These are phyloP conservation scores for Anagrus nilaparvatae DNA, from an alignment of 1,140 invertebrate species.

Conservation along the genomic window DNA sequence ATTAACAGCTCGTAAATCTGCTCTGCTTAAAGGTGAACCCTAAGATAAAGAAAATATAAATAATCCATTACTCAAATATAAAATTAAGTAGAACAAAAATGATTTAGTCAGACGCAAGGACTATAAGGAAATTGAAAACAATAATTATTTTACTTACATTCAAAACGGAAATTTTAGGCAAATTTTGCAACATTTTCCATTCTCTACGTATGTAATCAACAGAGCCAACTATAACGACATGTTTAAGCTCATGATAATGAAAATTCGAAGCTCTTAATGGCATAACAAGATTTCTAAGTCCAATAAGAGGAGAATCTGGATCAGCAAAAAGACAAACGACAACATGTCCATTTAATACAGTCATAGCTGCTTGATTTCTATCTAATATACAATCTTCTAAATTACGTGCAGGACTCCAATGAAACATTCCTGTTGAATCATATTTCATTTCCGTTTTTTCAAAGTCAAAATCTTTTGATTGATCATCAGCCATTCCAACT, in stretches of 20 bases:
- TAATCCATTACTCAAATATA: constrained; percentile 3
- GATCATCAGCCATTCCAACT: constrained; percentile 84
- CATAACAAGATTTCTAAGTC: constrained; percentile 92
- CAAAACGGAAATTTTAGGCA: constrained; percentile 98
- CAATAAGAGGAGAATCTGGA: constrained; percentile 95
- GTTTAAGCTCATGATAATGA: constrained; percentile 99
- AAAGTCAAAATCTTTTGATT: constrained; percentile 95
- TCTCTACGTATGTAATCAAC: constrained; percentile 96
- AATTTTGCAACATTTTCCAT: constrained; percentile 99
- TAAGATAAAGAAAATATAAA: too few species aligned
- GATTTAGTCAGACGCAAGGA: too few species aligned
- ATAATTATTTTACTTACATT: constrained; percentile 91
- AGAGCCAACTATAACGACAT: constrained; percentile 98
- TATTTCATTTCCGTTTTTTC: constrained; percentile 99
- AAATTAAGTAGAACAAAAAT: background rate
- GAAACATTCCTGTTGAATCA: constrained; percentile 99
- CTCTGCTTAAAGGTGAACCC: constrained; percentile 96
- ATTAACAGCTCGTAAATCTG: constrained; percentile 96
- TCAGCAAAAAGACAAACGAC: constrained; percentile 98
- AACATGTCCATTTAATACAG: constrained; percentile 95
- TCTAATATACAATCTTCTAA: constrained; percentile 98
- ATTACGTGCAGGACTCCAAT: constrained; percentile 94
- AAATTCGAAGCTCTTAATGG: constrained; percentile 96
- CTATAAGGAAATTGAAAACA: background rate
- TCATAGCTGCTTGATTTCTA: constrained; percentile 98